A percentile compares a stretch with the other conserved stretches of the same genome.
Evolutionary conservation across 2,888 invertebrate species (phyloP).

Genomic region (Scrobipalpa costella): DNA sequence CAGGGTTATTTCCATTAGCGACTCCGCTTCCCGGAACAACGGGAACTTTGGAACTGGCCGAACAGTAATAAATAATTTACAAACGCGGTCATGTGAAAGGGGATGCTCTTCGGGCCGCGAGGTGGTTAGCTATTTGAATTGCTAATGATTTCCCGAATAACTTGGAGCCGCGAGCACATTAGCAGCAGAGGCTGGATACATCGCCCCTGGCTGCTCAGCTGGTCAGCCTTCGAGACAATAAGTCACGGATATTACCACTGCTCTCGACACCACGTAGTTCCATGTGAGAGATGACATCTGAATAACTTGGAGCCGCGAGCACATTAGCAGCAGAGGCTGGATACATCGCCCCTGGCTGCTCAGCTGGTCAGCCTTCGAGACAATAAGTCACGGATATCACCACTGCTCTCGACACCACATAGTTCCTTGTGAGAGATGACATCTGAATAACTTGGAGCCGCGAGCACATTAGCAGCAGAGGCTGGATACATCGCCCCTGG

Average conservation of each 20-base stretch:
- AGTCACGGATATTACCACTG: slow-evolving; percentile 22
- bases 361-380: not conserved
- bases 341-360: slow-evolving; percentile 19
- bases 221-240: slow-evolving; percentile 11
- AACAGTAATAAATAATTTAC: slow-evolving; percentile 77
- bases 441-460: slow-evolving; percentile 50
- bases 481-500: slow-evolving; percentile 37
- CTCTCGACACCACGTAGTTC: not conserved
- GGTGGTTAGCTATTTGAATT: slow-evolving; percentile 74
- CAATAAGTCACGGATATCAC: slow-evolving; percentile 22
- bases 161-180: slow-evolving; percentile 51
- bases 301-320: slow-evolving; percentile 50
- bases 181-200: slow-evolving; percentile 51
- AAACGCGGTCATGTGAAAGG: slow-evolving; percentile 74
- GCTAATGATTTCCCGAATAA: slow-evolving; percentile 72
- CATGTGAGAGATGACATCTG: not conserved
- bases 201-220: slow-evolving; percentile 6
- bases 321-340: slow-evolving; percentile 56
- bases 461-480: slow-evolving; percentile 51
- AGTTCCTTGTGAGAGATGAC: not conserved
- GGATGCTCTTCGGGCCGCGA: slow-evolving; percentile 62
- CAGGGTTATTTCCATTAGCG: slow-evolving; percentile 54
- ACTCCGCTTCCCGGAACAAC: slow-evolving; percentile 60
- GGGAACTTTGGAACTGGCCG: slow-evolving; percentile 63
- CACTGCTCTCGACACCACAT: slow-evolving; percentile 4